Evolutionary conservation across 2,888 invertebrate species (phyloP).

Genomic region (Drosophila tripunctata): DNA sequence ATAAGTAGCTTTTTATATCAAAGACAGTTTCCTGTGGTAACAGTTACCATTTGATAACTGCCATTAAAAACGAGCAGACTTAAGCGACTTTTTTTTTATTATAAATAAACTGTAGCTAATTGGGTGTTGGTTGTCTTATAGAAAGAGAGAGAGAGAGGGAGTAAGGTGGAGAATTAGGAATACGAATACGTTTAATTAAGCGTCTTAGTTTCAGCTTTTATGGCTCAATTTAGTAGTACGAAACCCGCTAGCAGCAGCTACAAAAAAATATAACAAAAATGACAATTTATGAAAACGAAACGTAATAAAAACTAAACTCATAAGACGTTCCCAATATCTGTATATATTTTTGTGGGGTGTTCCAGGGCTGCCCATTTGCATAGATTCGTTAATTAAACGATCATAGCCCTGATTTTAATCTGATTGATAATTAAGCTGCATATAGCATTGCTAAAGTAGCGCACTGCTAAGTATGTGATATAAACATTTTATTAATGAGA

Average conservation of each 20-base stretch:
- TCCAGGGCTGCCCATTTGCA: constrained; percentile 58
- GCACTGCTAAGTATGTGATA: constrained; percentile 52
- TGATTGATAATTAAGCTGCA: constrained; percentile 65
- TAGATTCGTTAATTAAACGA: constrained; percentile 73
- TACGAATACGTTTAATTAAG: constrained; percentile 70
- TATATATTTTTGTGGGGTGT: constrained; percentile 23
- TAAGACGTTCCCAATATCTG: constrained; percentile 28
- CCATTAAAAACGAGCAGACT: constrained; percentile 58
- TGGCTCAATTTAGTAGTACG: constrained; percentile 67
- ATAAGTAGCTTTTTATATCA: constrained; percentile 18
- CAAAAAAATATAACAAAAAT: constrained; percentile 56
- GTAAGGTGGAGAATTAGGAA: constrained; percentile 25
- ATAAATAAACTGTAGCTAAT: constrained; percentile 66
- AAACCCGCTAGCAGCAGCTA: constrained; percentile 25
- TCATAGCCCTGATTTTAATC: constrained; percentile 61
- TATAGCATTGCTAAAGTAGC: constrained; percentile 50
- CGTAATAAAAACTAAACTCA: constrained; percentile 53
- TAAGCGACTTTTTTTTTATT: constrained; percentile 56
- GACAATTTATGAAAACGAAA: constrained; percentile 71
- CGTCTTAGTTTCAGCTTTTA: constrained; percentile 63
- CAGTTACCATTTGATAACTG: constrained; percentile 70
- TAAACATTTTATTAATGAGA: constrained; percentile 63
- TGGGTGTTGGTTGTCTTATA: constrained; percentile 61
- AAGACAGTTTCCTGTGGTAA: constrained; percentile 45
- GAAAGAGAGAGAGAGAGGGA: constrained; percentile 5